Evolutionary conservation across 1,140 invertebrate species (phyloP).

Genomic region (Alviniconcha marisindica): DNA sequence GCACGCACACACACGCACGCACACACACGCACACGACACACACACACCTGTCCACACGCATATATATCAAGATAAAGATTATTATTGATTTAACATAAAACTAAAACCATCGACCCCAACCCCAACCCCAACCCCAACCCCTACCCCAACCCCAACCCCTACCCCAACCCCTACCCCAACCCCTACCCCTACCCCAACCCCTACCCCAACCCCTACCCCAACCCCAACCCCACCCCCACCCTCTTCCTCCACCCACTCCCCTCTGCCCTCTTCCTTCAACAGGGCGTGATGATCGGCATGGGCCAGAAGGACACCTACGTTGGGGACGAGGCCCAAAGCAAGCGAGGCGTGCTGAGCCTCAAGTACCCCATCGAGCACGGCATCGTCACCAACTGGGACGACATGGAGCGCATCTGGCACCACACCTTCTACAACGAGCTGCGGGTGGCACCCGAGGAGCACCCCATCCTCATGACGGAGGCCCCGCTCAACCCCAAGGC

Average conservation of each 20-base stretch:
- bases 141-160: too few relatives aligned
- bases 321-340: slow-evolving; percentile 96
- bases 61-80: too few relatives aligned
- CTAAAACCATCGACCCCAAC: too few relatives aligned
- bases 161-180: too few relatives aligned
- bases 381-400: slow-evolving; percentile 97
- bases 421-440: slow-evolving; percentile 96
- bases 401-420: slow-evolving; percentile 79
- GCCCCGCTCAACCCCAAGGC: slow-evolving; percentile 70
- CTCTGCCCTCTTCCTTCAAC: too few relatives aligned
- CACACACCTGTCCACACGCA: too few relatives aligned
- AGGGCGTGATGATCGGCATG: slow-evolving; percentile 89
- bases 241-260: too few relatives aligned
- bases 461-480: slow-evolving; percentile 71
- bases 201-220: too few relatives aligned
- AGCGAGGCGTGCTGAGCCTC: slow-evolving; percentile 83
- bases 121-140: too few relatives aligned
- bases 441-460: slow-evolving; percentile 74
- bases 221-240: too few relatives aligned
- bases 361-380: slow-evolving; percentile 97
- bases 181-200: too few relatives aligned
- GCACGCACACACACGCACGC: neutral
- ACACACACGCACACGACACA: slow-evolving; percentile 15
- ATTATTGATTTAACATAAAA: too few relatives aligned
- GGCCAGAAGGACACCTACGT: slow-evolving; percentile 97